Base-by-base conservation (phyloP, 2,797 vertebrate species). In the Microctenopoma lineatum region DNA sequence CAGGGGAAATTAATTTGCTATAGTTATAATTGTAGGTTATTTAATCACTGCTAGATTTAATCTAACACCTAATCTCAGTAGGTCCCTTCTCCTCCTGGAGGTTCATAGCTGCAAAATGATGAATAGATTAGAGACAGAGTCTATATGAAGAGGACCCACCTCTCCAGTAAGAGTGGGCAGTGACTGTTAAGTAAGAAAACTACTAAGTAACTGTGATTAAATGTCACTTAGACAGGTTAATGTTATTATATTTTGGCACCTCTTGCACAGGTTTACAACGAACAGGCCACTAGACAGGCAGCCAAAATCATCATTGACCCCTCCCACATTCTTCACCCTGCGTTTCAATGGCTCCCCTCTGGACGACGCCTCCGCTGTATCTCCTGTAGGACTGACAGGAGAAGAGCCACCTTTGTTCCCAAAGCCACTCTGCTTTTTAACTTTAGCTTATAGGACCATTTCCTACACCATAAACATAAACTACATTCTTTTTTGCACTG, bases 11-110 rank as follows among this genome's bases (percentile, higher is more conserved):
- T 87, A 80, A 91, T 88, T 90, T 85, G 79, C 84, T 57, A 79
- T 83, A 88, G 76, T 59, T 82, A 78, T 84, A 84, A 86, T 87
- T 86, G 81, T 75, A 72, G 75, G 69, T 89, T 90, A 86, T 87
- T 88, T 89, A 88, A 90, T 89, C 77, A 84, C 82, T 81, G 79
- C 74, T 84, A 84, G 82, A 90, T 89, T 90, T 84, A 84, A 88
- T 87, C 79, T 80, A 85, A 86, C 81, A 84, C 85, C 65, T 77
- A 72, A 84, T 90, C 86, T 79, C 84, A 64, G 4, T 21, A 65
- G 78, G 76, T 56, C 53, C 59, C 74, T 71, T 61, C 66, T 81
- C 77, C 73, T 71, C 51, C 34, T 16, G 56, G 75, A 84, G 75
- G 62, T 81, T 72, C 48, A 34, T 68, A 80, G 80, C 76, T 84